Evolutionary conservation across 2,888 invertebrate species (phyloP).

Genomic region (Xylocampa areola): DNA sequence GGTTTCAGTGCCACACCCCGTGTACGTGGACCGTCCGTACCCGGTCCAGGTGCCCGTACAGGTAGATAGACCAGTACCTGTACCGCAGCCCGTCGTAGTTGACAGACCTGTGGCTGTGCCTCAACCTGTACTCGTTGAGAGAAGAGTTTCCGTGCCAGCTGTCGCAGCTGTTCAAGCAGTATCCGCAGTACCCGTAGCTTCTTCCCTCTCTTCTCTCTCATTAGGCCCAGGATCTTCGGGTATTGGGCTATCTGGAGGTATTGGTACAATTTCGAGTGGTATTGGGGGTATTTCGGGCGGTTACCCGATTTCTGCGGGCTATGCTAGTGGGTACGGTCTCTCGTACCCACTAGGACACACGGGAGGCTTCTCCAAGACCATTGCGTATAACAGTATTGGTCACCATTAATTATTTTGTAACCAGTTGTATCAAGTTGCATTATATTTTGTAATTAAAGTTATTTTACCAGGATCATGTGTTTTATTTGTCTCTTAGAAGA

Average conservation of each 20-base stretch:
- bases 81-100: slow-evolving; percentile 78
- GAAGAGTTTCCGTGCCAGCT: slow-evolving; percentile 51
- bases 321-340: slow-evolving; percentile 27
- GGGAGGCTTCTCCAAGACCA: slow-evolving; percentile 48
- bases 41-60: slow-evolving; percentile 91
- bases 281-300: slow-evolving; percentile 16
- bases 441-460: slow-evolving; percentile 54
- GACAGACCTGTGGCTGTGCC: slow-evolving; percentile 63
- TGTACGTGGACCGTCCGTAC: slow-evolving; percentile 88
- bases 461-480: slow-evolving; percentile 32
- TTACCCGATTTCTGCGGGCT: slow-evolving; percentile 25
- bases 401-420: slow-evolving; percentile 45
- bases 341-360: slow-evolving; percentile 41
- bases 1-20: slow-evolving; percentile 86
- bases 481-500: not conserved
- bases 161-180: slow-evolving; percentile 49
- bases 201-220: slow-evolving; percentile 23
- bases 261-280: slow-evolving; percentile 12
- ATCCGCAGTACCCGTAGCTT: slow-evolving; percentile 41
- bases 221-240: slow-evolving; percentile 28
- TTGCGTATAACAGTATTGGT: slow-evolving; percentile 54
- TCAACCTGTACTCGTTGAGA: slow-evolving; percentile 57
- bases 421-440: slow-evolving; percentile 35
- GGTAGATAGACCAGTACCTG: slow-evolving; percentile 88
- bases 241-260: slow-evolving; percentile 4